Base-by-base conservation (phyloP, 2,888 invertebrate species). In the Ditula angustiorana region DNA sequence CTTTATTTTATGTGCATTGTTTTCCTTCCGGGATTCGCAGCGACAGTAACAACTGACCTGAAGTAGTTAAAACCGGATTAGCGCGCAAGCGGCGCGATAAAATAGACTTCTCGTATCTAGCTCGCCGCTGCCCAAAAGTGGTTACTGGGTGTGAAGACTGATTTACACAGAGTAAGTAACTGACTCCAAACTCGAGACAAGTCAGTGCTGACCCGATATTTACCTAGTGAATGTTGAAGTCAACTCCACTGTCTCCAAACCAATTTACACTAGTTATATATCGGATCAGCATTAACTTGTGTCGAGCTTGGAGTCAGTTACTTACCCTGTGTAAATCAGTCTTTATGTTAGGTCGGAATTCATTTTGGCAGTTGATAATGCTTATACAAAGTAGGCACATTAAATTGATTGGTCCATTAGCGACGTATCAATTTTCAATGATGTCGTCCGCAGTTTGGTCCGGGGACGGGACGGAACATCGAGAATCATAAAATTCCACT, bases 401-500 rank as follows among this genome's bases (percentile, higher is more conserved):
- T 79, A 76, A 74, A 80, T 78, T 77, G 67, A 79, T 78, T 77
- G 71, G 74, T 72, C 59, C 64, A 70, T 73, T 71, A 70, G 68
- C 61, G 50, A 61, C 69, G 52, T 75, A 77, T 79, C 73, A 68
- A 74, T 71, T 77, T 74, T 77, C 75, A 78, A 78, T 77, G 47
- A 73, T 75, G 72, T 73, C 11, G 47, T 23, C 28, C 53, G 21
- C 35, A 47, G 28, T 58, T 35, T 46, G 30, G 33, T 52, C 35
- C 52, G 52, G 53, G 10, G 21, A 21, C n/a, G 28, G 46, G 37
- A 24, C 19, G n/a, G n/a, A 46, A 35, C 50, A 37, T 19, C n/a
- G 46, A 50, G 30, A 19, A 37, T 33, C 33, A 58, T 52, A 24
- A 35, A 19, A 53, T 59, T 28, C 53, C 37, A 26, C 10, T 33